Conservation (phyloP, 2,113 vertebrate genomes). For the Raja brachyura region DNA sequence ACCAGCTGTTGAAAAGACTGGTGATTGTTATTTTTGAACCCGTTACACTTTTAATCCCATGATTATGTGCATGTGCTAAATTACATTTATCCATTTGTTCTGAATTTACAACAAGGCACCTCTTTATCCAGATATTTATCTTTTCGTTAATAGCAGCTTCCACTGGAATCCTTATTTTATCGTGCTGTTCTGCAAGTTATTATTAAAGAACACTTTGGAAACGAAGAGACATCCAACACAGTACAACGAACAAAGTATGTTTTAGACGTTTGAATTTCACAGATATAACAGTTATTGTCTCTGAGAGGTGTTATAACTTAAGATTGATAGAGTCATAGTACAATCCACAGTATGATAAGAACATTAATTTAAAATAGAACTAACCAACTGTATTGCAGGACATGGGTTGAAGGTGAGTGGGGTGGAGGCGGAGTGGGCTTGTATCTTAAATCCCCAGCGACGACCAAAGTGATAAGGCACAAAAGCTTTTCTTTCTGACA, state of each 20-base stretch:
- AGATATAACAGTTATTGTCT: not conserved
- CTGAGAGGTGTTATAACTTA: not conserved
- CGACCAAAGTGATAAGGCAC: not conserved
- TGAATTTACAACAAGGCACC: not conserved
- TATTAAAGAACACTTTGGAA: slow-evolving; percentile 76
- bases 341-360: not conserved
- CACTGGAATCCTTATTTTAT: slow-evolving; percentile 89
- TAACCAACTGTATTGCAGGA: not conserved
- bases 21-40: not conserved
- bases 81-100: slow-evolving; percentile 25
- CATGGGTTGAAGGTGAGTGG: too few relatives aligned
- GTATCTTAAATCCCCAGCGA: not conserved
- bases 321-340: not conserved
- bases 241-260: slow-evolving; percentile 27
- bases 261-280: slow-evolving; percentile 14
- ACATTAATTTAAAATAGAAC: not conserved
- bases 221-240: not conserved
- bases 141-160: slow-evolving; percentile 63
- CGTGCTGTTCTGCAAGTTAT: slow-evolving; percentile 91
- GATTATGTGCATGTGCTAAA: slow-evolving; percentile 9
- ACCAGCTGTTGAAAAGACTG: not conserved
- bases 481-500: not conserved
- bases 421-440: not conserved
- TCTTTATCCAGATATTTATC: not conserved
- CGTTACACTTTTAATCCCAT: not conserved